These are phyloP conservation scores for Idaea aversata DNA, from an alignment of 2,888 invertebrate species.

Conservation along the genomic window DNA sequence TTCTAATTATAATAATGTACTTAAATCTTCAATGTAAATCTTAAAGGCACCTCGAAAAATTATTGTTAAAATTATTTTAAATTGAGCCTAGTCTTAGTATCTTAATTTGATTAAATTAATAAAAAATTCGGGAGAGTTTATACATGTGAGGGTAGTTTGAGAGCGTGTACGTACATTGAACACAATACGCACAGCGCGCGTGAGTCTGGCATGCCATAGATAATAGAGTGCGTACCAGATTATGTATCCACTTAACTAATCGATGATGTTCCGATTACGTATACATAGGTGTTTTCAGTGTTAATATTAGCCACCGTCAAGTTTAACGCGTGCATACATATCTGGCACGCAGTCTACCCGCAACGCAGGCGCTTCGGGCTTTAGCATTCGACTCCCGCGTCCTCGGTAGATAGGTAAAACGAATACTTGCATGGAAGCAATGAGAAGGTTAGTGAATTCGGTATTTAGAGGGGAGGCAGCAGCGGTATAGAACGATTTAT, in stretches of 20 bases:
- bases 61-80: slow-evolving; percentile 71
- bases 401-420: slow-evolving; percentile 56
- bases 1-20: slow-evolving; percentile 76
- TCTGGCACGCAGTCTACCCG: background rate
- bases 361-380: slow-evolving; percentile 18
- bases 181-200: slow-evolving; percentile 52
- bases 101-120: slow-evolving; percentile 67
- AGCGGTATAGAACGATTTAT: slow-evolving; percentile 41
- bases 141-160: slow-evolving; percentile 38
- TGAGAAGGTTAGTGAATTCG: slow-evolving; percentile 78
- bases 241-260: too few relatives aligned
- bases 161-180: slow-evolving; percentile 15
- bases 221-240: too few relatives aligned
- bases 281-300: too few relatives aligned
- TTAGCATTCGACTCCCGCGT: slow-evolving; percentile 31
- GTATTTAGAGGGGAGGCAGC: slow-evolving; percentile 54
- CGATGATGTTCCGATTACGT: too few relatives aligned
- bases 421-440: slow-evolving; percentile 62
- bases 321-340: too few relatives aligned
- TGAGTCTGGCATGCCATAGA: background rate
- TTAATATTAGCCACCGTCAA: too few relatives aligned
- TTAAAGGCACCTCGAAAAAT: slow-evolving; percentile 69
- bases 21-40: slow-evolving; percentile 79
- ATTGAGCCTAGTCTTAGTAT: slow-evolving; percentile 78
- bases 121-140: slow-evolving; percentile 44